Percentiles rank a stretch among this genome's conserved stretches.
These are phyloP conservation scores for Solenopsis invicta DNA, from an alignment of 1,140 invertebrate species.

Conservation along the genomic window DNA sequence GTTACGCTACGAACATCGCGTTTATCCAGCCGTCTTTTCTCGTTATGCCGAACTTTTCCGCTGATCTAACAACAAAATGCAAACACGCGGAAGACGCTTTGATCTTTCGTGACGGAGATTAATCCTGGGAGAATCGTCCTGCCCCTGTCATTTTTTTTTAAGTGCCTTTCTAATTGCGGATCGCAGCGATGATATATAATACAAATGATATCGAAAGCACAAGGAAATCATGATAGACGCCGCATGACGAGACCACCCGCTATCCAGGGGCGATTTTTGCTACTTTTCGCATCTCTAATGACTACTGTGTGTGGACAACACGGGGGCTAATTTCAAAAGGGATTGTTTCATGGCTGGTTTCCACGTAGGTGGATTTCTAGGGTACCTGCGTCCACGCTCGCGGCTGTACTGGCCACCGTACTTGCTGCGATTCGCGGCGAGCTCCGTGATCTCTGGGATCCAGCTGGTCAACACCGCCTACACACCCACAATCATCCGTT, in stretches of 20 bases:
- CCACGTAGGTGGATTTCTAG: slow-evolving; percentile 82
- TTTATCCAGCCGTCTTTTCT: slow-evolving; percentile 6
- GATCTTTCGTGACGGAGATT: slow-evolving; percentile 35
- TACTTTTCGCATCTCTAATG: slow-evolving; percentile 80
- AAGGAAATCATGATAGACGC: neutral
- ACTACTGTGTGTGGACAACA: slow-evolving; percentile 76
- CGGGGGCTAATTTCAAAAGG: slow-evolving; percentile 62
- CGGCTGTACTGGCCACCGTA: slow-evolving; percentile 99
- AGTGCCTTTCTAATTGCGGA: neutral
- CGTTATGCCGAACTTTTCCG: slow-evolving; percentile 1
- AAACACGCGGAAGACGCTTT: neutral
- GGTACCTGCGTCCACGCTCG: slow-evolving; percentile 98
- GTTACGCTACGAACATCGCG: slow-evolving; percentile 6
- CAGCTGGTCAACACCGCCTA: slow-evolving; percentile 99
- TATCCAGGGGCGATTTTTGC: slow-evolving; percentile 80
- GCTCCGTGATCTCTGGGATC: slow-evolving; percentile 99
- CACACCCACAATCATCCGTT: slow-evolving; percentile 88
- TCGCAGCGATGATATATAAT: neutral
- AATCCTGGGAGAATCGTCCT: neutral
- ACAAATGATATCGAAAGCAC: neutral
- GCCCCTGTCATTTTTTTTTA: neutral
- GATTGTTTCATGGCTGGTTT: slow-evolving; percentile 78
- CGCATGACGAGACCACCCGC: slow-evolving; percentile 71
- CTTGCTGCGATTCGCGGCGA: slow-evolving; percentile 98
- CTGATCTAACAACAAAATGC: neutral